Evolutionary conservation across 2,888 invertebrate genomes (phyloP), one percentile per base, ranked within the genome.

Genomic region (Flexamia atlantica): DNA sequence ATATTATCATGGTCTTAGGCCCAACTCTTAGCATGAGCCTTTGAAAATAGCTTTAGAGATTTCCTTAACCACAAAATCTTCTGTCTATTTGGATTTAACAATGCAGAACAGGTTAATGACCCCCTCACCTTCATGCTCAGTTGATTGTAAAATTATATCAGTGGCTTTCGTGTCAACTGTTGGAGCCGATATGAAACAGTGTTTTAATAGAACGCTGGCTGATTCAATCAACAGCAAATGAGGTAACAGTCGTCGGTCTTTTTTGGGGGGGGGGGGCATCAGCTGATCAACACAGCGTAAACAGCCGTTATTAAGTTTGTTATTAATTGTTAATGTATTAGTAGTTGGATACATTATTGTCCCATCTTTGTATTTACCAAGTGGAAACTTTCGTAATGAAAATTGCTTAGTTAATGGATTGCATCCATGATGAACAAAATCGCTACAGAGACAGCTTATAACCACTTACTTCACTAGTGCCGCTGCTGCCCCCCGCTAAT

Each of bases 201-300:
- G 64, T 64, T 28, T 64, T 4, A 64, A 64, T 64, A 64, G 64
- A 64, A 64, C 64, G 64, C 28, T 14, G 28, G 30, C 14, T 28
- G n/a, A 64, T 64, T 64, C 64, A 64, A 64, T 64, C 64, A 64
- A 64, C 64, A 57, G 23, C 20, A 25, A 30, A 64, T 64, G 64
- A 14, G 64, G 20, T 2, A 57, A 25, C 9, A 23, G 3, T 20
- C 23, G 25, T 20, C 5, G 57, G 53, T n/a, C 4, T 12, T 7
- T 7, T 7, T 4, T 7, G 60, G 64, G 64, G 64, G 64, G 64
- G 14, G 2, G 20, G 20, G 53, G 14, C 17, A 30, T 30, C 64
- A 64, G 64, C 64, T 64, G 64, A 64, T 64, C 28, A 64, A 64
- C 64, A 28, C 14, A 14, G 64, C 64, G 30, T 64, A 64, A 64